phyloP scores from a whole-genome alignment of 2,113 vertebrate genomes.

The Labeo catla region DNA sequence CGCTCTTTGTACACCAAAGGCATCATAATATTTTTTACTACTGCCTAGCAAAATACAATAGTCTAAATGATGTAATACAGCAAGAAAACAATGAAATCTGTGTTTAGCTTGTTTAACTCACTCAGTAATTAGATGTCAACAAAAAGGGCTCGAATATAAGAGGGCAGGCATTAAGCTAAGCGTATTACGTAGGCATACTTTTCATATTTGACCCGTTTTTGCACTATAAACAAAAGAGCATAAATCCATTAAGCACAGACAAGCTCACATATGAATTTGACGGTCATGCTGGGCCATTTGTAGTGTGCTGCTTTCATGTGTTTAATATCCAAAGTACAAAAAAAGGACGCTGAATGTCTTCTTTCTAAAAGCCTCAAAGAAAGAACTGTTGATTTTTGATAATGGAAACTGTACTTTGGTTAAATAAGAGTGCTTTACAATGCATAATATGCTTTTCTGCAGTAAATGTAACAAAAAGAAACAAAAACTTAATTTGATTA shows the following conservation, averaged over 20 bases:
- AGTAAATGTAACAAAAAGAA: background rate
- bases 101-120: background rate
- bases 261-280: background rate
- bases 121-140: conserved; percentile 4
- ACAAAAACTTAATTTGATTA: background rate
- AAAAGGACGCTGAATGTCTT: background rate
- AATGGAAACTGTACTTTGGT: background rate
- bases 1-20: background rate
- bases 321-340: background rate
- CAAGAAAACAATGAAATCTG: conserved; percentile 1
- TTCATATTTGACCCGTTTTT: conserved; percentile 25
- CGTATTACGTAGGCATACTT: conserved; percentile 15
- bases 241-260: conserved; percentile 23
- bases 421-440: background rate
- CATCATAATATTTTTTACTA: background rate
- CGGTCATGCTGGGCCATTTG: conserved; percentile 1
- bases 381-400: conserved; percentile 1
- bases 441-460: background rate
- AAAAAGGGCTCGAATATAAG: background rate
- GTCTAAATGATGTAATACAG: background rate
- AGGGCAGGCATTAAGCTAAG: background rate
- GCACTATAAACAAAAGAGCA: conserved; percentile 27
- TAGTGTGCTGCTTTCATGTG: conserved; percentile 7
- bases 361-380: background rate
- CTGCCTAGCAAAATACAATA: background rate